Conservation (phyloP, 1,140 invertebrate species). For the Muscidifurax raptorellus region DNA sequence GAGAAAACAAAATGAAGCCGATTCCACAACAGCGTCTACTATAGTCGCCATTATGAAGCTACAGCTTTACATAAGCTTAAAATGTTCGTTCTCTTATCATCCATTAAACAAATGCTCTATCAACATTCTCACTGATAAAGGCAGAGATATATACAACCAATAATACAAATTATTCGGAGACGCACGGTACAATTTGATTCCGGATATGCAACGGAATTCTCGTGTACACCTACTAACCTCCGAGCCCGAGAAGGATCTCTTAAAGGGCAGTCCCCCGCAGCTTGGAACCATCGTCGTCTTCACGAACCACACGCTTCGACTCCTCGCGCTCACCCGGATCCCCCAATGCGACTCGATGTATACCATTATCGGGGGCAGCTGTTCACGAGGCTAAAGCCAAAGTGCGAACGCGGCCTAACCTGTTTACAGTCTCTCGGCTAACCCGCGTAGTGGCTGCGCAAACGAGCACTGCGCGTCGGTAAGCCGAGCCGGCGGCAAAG, state of each 20-base stretch:
- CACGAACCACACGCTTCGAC: neutral
- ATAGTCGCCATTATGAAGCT: neutral
- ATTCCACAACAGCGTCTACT: conserved; percentile 3
- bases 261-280: too few species aligned
- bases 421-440: neutral
- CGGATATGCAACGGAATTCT: too few species aligned
- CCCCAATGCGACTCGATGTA: neutral
- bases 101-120: neutral
- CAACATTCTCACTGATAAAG: neutral
- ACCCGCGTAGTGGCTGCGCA: conserved; percentile 8
- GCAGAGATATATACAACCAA: too few species aligned
- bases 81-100: neutral
- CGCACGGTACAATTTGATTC: too few species aligned
- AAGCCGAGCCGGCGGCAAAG: neutral
- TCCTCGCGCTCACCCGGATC: neutral
- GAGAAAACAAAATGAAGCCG: neutral
- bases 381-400: neutral
- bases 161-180: too few species aligned
- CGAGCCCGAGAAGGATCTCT: too few species aligned
- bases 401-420: neutral
- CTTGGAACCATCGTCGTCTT: neutral
- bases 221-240: too few species aligned
- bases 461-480: neutral
- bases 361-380: neutral
- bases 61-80: neutral